These are phyloP conservation scores for Troides oblongomaculatus DNA, from an alignment of 2,888 invertebrate species.

Conservation along the genomic window DNA sequence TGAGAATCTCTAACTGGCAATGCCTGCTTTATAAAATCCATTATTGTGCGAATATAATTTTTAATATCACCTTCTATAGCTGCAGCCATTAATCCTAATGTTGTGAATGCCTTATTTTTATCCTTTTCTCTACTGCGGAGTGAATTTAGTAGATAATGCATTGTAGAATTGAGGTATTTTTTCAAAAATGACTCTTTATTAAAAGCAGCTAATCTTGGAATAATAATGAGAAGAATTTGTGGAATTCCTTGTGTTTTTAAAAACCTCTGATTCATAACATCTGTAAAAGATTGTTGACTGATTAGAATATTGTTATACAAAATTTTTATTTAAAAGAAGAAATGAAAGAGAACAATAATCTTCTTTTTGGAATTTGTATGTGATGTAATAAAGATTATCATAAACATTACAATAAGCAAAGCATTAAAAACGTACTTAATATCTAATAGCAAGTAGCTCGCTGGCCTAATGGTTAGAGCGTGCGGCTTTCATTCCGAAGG, in stretches of 20 bases:
- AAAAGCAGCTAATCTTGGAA: constrained; percentile 97
- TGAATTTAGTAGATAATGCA: constrained; percentile 88
- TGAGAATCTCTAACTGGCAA: constrained; percentile 89
- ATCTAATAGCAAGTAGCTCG: not conserved
- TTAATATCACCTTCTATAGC: constrained; percentile 92
- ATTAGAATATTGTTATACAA: not conserved
- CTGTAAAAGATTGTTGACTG: constrained; percentile 52
- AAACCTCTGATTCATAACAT: constrained; percentile 88
- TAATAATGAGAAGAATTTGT: constrained; percentile 89
- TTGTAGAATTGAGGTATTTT: constrained; percentile 86
- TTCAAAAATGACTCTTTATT: constrained; percentile 89
- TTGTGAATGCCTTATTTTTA: constrained; percentile 91
- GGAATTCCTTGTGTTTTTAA: constrained; percentile 91
- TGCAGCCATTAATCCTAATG: constrained; percentile 93
- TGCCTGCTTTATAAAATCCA: constrained; percentile 89
- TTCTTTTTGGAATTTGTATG: too few species aligned
- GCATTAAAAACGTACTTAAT: too few species aligned
- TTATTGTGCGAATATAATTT: constrained; percentile 89
- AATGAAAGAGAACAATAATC: too few species aligned
- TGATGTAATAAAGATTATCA: too few species aligned
- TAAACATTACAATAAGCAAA: too few species aligned
- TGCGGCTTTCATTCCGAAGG: too few species aligned
- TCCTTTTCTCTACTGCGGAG: constrained; percentile 91
- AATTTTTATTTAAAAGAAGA: not conserved
- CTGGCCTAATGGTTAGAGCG: too few species aligned